phyloP scores from a whole-genome alignment of 2,888 invertebrate species.

The Callyntrura guangdongensis region DNA sequence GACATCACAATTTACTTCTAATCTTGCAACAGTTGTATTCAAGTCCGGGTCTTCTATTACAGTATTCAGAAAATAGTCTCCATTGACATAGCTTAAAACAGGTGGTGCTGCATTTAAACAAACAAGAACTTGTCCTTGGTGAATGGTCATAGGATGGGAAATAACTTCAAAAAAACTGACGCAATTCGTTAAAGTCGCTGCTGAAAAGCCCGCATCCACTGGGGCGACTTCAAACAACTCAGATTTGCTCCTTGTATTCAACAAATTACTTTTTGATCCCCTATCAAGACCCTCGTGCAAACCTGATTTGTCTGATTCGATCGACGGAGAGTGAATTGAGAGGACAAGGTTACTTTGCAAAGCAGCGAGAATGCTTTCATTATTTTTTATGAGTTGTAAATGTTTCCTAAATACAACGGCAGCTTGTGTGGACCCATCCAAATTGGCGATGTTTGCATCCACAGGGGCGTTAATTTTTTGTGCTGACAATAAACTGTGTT shows the following conservation, averaged over 20 bases:
- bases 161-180: conserved; percentile 23
- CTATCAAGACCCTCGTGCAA: not conserved
- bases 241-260: too few relatives aligned
- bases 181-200: not conserved
- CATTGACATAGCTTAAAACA: conserved; percentile 21
- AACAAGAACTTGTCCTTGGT: conserved; percentile 6
- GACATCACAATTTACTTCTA: conserved; percentile 45
- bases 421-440: not conserved
- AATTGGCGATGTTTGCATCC: not conserved
- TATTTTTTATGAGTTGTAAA: conserved; percentile 23
- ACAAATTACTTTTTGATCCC: not conserved
- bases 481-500: too few relatives aligned
- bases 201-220: not conserved
- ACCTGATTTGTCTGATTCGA: not conserved
- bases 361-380: not conserved
- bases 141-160: not conserved
- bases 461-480: too few relatives aligned
- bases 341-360: not conserved
- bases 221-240: not conserved
- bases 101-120: conserved; percentile 47
- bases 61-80: conserved; percentile 18
- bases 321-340: not conserved
- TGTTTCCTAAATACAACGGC: conserved; percentile 43
- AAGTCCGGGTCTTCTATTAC: conserved; percentile 13
- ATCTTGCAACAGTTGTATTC: not conserved